Conservation (phyloP, 2,797 vertebrate species). For the Amazona finschi region DNA sequence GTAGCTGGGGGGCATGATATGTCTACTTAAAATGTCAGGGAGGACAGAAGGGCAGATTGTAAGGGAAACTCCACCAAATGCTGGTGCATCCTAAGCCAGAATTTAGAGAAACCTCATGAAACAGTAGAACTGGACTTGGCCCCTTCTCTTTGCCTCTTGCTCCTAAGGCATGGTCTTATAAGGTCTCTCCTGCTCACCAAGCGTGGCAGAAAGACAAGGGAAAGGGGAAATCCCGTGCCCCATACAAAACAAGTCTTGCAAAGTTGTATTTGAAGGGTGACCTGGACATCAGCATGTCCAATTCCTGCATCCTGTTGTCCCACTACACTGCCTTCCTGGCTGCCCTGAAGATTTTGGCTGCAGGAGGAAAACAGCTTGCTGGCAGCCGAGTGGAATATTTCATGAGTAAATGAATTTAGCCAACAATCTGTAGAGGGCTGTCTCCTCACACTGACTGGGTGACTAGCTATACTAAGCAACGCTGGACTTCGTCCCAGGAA, state of each 20-base stretch:
- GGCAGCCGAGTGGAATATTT: not conserved
- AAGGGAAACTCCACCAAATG: not conserved
- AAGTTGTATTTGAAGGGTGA: fast-evolving
- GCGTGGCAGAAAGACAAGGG: not conserved
- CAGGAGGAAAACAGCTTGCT: not conserved
- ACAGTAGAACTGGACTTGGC: not conserved
- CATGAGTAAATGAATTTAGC: not conserved
- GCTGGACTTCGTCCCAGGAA: not conserved
- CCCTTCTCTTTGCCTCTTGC: not conserved
- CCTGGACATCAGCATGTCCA: not conserved
- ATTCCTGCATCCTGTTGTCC: fast-evolving
- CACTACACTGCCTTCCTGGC: fast-evolving
- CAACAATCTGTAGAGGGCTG: constrained; percentile 20
- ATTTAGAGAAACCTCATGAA: not conserved
- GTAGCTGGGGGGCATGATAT: too few species aligned
- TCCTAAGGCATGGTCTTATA: not conserved
- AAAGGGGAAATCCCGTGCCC: not conserved
- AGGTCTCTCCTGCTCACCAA: not conserved
- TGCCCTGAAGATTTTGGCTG: not conserved
- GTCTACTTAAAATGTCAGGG: not conserved
- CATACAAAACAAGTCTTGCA: not conserved
- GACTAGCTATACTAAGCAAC: not conserved
- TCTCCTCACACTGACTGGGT: not conserved
- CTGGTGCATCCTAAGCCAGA: not conserved
- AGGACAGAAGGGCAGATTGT: not conserved